Evolutionary conservation across 2,113 vertebrate species (phyloP).

Genomic region (Ciconia boyciana): DNA sequence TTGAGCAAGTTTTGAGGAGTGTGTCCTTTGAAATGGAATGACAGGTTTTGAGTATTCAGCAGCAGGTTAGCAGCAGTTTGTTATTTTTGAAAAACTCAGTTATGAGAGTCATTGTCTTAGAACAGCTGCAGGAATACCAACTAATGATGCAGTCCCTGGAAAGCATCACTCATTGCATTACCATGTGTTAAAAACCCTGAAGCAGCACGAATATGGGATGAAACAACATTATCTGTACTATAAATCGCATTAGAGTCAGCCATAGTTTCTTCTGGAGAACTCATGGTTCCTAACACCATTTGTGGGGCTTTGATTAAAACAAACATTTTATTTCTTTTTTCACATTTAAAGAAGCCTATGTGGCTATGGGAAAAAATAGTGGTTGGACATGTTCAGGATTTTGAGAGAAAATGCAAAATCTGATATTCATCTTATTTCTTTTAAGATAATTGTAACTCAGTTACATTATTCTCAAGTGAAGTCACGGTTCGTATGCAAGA

Average conservation of each 20-base stretch:
- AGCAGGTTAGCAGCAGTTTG: neutral
- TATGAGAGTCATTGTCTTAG: neutral
- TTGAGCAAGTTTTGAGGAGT: neutral
- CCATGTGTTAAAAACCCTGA: neutral
- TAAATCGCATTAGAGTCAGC: neutral
- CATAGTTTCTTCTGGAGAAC: neutral
- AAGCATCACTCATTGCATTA: neutral
- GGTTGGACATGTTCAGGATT: neutral
- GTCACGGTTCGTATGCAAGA: neutral
- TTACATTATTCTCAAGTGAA: neutral
- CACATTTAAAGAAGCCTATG: neutral
- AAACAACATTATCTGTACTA: neutral
- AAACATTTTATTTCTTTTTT: neutral
- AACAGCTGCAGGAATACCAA: neutral
- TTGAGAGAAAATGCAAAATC: neutral
- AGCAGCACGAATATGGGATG: neutral
- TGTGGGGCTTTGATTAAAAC: neutral
- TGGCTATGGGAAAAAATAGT: neutral
- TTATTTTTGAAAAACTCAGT: neutral
- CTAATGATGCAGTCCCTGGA: neutral
- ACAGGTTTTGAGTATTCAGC: neutral
- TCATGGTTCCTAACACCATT: neutral
- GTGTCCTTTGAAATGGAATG: neutral
- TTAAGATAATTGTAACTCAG: neutral
- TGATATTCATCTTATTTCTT: neutral